These are phyloP conservation scores for Lerista edwardsae DNA, from an alignment of 2,797 vertebrate species.

Conservation along the genomic window DNA sequence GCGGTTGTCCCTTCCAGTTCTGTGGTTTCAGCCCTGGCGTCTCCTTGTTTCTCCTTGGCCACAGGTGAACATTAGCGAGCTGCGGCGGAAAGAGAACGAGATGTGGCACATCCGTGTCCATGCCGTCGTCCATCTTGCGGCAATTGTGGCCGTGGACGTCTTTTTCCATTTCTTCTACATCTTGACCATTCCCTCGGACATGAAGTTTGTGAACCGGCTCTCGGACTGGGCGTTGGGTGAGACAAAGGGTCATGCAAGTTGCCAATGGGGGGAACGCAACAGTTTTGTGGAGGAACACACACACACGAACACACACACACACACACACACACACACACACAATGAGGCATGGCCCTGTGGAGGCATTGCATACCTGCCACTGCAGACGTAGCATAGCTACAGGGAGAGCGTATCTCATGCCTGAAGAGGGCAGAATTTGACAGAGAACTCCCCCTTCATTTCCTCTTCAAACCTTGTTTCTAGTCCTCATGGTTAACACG, in stretches of 20 bases:
- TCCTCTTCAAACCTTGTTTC: neutral
- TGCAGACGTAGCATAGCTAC: no score
- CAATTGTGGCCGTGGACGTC: conserved; percentile 83
- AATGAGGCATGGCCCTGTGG: no score
- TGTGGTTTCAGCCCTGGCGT: no score
- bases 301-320: no score
- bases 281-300: no score
- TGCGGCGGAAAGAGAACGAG: conserved; percentile 85
- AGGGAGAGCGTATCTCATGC: no score
- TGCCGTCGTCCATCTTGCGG: conserved; percentile 79
- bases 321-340: no score
- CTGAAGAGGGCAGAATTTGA: neutral
- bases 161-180: conserved; percentile 98
- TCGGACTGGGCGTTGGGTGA: conserved; percentile 93
- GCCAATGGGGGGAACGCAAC: no score
- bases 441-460: neutral
- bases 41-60: neutral
- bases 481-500: neutral
- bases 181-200: conserved; percentile 89
- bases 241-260: conserved; percentile 33
- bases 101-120: conserved; percentile 87
- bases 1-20: no score
- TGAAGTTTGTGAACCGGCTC: conserved; percentile 86
- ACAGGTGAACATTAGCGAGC: conserved; percentile 83
- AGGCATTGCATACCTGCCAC: no score